phyloP scores from a whole-genome alignment of 2,888 invertebrate species.

The Philopedon plagiatum region DNA sequence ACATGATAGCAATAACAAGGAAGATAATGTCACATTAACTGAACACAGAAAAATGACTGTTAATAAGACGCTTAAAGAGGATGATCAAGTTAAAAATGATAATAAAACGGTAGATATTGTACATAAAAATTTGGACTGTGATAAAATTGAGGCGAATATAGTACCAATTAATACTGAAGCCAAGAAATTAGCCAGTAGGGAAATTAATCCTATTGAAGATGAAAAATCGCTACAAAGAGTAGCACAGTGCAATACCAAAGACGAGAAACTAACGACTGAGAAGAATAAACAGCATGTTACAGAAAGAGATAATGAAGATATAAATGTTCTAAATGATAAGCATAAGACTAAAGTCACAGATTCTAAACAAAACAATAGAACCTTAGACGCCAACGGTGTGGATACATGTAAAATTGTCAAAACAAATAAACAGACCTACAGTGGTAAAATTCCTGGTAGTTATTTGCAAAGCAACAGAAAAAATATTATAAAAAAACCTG shows the following conservation, averaged over 20 bases:
- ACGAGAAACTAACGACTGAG: background rate
- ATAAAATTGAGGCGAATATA: conserved; percentile 24
- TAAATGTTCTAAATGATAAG: background rate
- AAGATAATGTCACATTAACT: background rate
- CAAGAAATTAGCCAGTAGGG: background rate
- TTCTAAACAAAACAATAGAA: background rate
- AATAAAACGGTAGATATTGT: conserved; percentile 20
- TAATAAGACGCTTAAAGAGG: background rate
- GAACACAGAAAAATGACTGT: background rate
- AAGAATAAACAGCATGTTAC: background rate
- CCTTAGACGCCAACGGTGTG: background rate
- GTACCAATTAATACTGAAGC: conserved; percentile 6
- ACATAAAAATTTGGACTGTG: conserved; percentile 37
- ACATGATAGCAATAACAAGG: conserved; percentile 16
- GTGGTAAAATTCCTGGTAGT: background rate
- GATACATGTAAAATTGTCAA: background rate
- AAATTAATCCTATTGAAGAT: conserved; percentile 11
- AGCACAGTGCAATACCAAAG: conserved; percentile 4
- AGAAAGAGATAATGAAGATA: background rate
- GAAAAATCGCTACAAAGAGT: conserved; percentile 11
- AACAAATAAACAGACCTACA: background rate
- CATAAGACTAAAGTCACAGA: background rate
- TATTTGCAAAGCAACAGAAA: background rate
- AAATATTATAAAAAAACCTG: too few species aligned
- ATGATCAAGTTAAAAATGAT: background rate